Evolutionary conservation across 2,888 invertebrate genomes (phyloP), one percentile per base, ranked within the genome.

Genomic region (Sinodicranocentrus sp.): DNA sequence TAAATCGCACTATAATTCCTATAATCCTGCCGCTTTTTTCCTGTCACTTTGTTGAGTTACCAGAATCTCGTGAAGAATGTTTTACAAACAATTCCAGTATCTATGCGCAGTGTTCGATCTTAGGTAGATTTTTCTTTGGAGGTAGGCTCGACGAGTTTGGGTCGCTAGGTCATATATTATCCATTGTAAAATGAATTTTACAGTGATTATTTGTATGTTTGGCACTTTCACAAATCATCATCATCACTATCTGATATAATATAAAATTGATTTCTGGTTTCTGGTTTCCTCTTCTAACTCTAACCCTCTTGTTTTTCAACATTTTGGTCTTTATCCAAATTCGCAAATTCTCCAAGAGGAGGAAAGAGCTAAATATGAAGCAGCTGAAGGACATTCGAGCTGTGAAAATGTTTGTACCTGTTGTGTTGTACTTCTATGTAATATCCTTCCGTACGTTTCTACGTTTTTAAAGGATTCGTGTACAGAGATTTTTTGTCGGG

Each of bases 321-420:
- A 44, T 65, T 8, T 19, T 80, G 8, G 33, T 80, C 21, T 75
- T 19, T 33, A 25, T 78, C 19, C 68, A 78, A 44, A 78, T 78
- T 13, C 26, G 70, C n/a, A 78, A 78, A 26, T 70, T 78, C 44
- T 43, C 68, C 17, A 59, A 17, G 26, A 15, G 70, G 23, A 21
- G 77, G 21, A 78, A 78, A 17, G 77, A 78, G 21, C 21, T 78
- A 10, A 68, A 78, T 21, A 59, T 78, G 59, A 78, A 68, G 17
- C 68, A 73, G 26, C 15, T 43, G 26, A 80, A 80, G 28, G 82
- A 73, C 54, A 82, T 82, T 25, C n/a, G 82, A 67, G 65, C 68
- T 2, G 73, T 73, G 23, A 67, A 71, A 44, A 82, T 82, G 75
- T 75, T 82, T 75, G 54, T 75, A 19, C 82, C 82, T 44, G 73